Evolutionary conservation across 2,888 invertebrate species (phyloP), one percentile per base, ranked within the genome.

Genomic region (Quadriops clusia): DNA sequence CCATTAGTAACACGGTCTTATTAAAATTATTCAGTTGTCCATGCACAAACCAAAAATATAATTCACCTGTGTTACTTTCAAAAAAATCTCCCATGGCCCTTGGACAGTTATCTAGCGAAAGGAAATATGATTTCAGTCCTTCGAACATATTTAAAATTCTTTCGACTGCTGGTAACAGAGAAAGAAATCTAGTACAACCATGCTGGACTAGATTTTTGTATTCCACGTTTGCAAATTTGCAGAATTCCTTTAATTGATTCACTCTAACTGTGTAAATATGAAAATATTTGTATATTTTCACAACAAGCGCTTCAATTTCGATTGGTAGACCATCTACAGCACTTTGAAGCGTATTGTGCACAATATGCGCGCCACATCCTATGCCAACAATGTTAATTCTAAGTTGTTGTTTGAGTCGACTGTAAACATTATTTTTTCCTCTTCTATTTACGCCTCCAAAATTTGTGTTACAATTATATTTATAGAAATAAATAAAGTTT

Each of bases 281-380:
- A 36, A 58, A 56, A 44, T 52, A 42, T 17, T 39, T 41, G 39
- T 50, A 54, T 24, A 56, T 46, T 40, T 56, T 55, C 8, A 37
- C 30, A 31, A 54, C 37, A 20, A 54, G 41, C 26, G 25, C 33
- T 40, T 56, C 47, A 26, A 53, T 33, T 30, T 53, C 53, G 31
- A 54, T 30, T 9, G 51, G 47, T 17, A 57, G 30, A 21, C 33
- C 32, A 38, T 53, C 53, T 17, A 44, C 43, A 27, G 49, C 50
- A 17, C 39, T 44, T 40, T 51, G 45, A 8, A 53, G 33, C 11
- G 46, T 31, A 39, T 53, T 55, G 32, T 53, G 47, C 8, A 48
- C 31, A 27, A 56, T 52, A 38, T 56, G 53, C 13, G 50, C 55
- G 24, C 38, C 45, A 42, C 52, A 56, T 6, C 46, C 46, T 17